Base-by-base conservation (phyloP, 2,113 vertebrate genomes). In the Phoenicopterus ruber region DNA sequence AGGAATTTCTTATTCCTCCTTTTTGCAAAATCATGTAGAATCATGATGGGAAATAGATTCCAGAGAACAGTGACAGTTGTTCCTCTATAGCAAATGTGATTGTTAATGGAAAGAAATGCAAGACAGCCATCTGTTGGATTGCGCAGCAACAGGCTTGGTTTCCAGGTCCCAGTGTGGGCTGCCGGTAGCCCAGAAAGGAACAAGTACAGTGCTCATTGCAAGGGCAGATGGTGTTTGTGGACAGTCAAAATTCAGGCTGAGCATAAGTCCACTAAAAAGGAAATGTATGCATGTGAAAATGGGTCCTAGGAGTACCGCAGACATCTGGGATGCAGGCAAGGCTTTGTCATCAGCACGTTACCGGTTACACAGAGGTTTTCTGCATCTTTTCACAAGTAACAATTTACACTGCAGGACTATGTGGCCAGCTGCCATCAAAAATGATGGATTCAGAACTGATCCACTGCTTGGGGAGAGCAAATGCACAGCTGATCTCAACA, bases 81-180 rank as follows among this genome's bases (percentile, higher is more conserved):
- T 90, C 76, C 86, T 83, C 44, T 70, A 15, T 6, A 84, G 61
- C 22, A 83, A 84, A 86, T 26, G 17, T 50, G 67, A 58, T 54
- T 69, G 38, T 54, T 86, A 79, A 73, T 28, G 59, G 88, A 97
- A 94, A 95, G 94, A 93, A 94, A 97, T 80, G 72, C 96, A 97
- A 97, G 92, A 97, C 94, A 97, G 97, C 97, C 97, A 97, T 95
- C 97, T 97, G 93, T 96, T 97, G 97, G 97, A 84, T 70, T 29
- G 63, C 2, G 0, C 72, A 93, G 94, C 42, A 84, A 83, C 3
- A 7, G n/a, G 57, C 65, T 50, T 67, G 14, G 20, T 36, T 91
- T 71, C 22, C 61, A 81, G 36, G 57, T 49, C 29, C 59, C 11
- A 4, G 21, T 26, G 52, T 57, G 32, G 50, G 65, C 74, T 72